Base-by-base conservation (phyloP, 2,113 vertebrate species). In the Otus sunia region DNA sequence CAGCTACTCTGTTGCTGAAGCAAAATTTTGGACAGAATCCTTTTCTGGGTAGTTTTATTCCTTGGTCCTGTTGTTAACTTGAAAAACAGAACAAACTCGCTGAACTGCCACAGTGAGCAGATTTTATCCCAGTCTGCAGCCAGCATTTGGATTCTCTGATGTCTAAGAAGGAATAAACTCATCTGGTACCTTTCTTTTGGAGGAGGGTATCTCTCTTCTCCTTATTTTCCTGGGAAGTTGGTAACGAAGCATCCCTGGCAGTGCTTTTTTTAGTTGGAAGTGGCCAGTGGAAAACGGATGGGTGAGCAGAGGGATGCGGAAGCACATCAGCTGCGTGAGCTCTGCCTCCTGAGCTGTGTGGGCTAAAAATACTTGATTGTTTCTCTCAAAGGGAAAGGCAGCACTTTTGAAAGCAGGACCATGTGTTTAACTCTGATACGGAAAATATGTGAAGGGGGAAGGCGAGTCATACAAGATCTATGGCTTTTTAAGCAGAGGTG, bases 271-370 rank as follows among this genome's bases (percentile, higher is more conserved):
- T 9, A 4, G 34, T 9, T 56, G 37, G 34, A 39, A 18, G 22
- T 6, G 27, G 39, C 34, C 11, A 6, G 39, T 9, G 49, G 39
- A 13, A 63, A 74, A 11, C 12, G 20, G 23, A 12, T 6, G 37
- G 23, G 66, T 34, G 7, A 26, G 8, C 6, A 2, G n/a, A 37
- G 11, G 32, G 45, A 13, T n/a, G 25, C 37, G 14, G 55, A 15
- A 30, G 36, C 2, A 6, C 45, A 18, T 71, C 3, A 6, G 14
- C 58, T 45, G 26, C 4, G 2, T 9, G 6, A 52, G 26, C 30
- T 15, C 56, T 1, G 30, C 19, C n/a, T 30, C 30, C 56, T 25
- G 15, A 5, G 32, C 20, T 5, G 15, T 0, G 5, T 17, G 49
- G 30, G 18, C 45, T 30, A 12, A 52, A 52, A 30, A 52, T 23